Conservation (phyloP, 2,797 vertebrate species). For the Tokudaia tokunoshimensis region DNA sequence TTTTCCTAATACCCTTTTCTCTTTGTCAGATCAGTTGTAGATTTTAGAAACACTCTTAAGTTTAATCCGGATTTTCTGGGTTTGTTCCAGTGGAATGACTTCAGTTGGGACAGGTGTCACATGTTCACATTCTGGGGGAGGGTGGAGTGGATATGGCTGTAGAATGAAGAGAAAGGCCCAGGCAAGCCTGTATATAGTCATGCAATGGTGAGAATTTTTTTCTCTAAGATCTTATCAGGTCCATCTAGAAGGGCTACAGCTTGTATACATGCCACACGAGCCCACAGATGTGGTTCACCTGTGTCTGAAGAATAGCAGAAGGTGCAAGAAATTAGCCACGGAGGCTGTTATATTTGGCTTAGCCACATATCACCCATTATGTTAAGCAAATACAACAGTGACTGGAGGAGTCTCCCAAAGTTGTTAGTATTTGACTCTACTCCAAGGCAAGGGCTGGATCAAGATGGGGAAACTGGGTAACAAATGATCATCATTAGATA, state of each 20-base stretch:
- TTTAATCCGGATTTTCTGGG: conserved; percentile 21
- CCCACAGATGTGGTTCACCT: not conserved
- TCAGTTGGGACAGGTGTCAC: not conserved
- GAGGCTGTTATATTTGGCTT: conserved; percentile 45
- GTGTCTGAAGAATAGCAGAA: not conserved
- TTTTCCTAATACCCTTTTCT: not conserved
- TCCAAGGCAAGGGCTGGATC: conserved; percentile 1
- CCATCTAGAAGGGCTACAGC: not conserved
- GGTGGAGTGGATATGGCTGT: fast-evolving
- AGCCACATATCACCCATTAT: not conserved
- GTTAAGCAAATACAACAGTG: conserved; percentile 7
- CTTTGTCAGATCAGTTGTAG: not conserved
- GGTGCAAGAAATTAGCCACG: not conserved
- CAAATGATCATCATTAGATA: conserved; percentile 40
- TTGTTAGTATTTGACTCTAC: not conserved
- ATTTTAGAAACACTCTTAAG: not conserved
- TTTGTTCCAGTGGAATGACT: not conserved
- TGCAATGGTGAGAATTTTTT: not conserved
- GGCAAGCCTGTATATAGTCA: not conserved
- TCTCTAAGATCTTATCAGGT: not conserved
- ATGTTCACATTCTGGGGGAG: not conserved
- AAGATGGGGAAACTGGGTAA: not conserved
- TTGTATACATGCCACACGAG: not conserved
- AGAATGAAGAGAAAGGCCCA: not conserved
- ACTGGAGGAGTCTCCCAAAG: not conserved